These are phyloP conservation scores for Lepeophtheirus salmonis DNA, from an alignment of 1,140 invertebrate genomes.

Conservation along the genomic window DNA sequence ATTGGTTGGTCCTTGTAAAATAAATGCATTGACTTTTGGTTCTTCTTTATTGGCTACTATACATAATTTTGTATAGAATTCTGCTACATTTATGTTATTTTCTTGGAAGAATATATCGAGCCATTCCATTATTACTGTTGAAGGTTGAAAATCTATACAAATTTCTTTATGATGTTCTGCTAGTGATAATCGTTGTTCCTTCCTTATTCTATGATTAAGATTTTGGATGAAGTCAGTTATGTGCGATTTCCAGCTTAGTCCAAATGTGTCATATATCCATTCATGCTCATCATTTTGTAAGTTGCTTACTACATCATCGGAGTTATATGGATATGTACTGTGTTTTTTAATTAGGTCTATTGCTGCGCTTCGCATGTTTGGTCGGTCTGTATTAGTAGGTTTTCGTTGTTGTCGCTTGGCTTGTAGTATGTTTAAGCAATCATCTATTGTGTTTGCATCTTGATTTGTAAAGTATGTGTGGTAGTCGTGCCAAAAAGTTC, in stretches of 20 bases:
- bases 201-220: neutral
- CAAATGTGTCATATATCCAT: neutral
- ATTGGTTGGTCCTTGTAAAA: conserved; percentile 3
- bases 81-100: neutral
- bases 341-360: neutral
- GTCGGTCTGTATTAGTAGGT: neutral
- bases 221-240: neutral
- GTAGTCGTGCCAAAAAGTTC: neutral
- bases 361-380: neutral
- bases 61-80: neutral
- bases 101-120: neutral
- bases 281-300: neutral
- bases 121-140: neutral
- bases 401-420: neutral
- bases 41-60: neutral
- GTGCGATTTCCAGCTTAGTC: neutral
- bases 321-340: neutral
- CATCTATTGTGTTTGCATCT: neutral
- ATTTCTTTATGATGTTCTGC: neutral
- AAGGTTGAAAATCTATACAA: neutral
- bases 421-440: neutral
- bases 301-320: neutral
- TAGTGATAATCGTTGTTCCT: neutral
- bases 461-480: neutral
- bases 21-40: neutral